These are phyloP conservation scores for Lagodon rhomboides DNA, from an alignment of 2,797 vertebrate species.

Conservation along the genomic window DNA sequence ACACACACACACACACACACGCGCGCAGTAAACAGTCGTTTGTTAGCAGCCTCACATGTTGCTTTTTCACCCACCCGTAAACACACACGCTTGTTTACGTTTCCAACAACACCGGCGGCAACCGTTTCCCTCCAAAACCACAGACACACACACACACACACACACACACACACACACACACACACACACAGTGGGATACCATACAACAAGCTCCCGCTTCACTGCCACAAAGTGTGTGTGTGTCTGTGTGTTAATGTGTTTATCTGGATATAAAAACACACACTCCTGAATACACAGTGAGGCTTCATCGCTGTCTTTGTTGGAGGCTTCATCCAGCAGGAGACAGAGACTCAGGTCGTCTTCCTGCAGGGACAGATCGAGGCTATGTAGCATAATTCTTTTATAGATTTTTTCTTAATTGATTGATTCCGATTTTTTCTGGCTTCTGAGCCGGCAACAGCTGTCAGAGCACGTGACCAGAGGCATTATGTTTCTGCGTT, in stretches of 20 bases:
- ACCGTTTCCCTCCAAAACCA: conserved; percentile 59
- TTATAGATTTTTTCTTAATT: not conserved
- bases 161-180: conserved; percentile 31
- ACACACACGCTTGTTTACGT: conserved; percentile 79
- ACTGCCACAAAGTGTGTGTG: conserved; percentile 35
- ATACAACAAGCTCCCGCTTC: conserved; percentile 55
- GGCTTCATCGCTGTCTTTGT: not conserved
- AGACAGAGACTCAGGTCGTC: not conserved
- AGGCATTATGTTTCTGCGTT: no score
- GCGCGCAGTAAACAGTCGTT: conserved; percentile 75
- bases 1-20: conserved; percentile 36
- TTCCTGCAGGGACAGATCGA: not conserved
- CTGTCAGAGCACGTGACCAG: no score
- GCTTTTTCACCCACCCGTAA: conserved; percentile 77
- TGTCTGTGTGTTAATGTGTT: conserved; percentile 49
- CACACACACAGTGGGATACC: conserved; percentile 36
- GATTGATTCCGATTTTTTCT: not conserved
- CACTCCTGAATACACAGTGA: conserved; percentile 11
- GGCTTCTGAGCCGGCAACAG: no score
- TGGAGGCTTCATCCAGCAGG: not conserved
- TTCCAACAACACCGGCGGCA: conserved; percentile 77
- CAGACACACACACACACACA: conserved; percentile 42
- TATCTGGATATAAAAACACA: conserved; percentile 46
- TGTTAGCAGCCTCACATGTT: conserved; percentile 73
- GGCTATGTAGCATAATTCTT: not conserved